Evolutionary conservation across 2,888 invertebrate species (phyloP).

Genomic region (Lochmaea capreae): DNA sequence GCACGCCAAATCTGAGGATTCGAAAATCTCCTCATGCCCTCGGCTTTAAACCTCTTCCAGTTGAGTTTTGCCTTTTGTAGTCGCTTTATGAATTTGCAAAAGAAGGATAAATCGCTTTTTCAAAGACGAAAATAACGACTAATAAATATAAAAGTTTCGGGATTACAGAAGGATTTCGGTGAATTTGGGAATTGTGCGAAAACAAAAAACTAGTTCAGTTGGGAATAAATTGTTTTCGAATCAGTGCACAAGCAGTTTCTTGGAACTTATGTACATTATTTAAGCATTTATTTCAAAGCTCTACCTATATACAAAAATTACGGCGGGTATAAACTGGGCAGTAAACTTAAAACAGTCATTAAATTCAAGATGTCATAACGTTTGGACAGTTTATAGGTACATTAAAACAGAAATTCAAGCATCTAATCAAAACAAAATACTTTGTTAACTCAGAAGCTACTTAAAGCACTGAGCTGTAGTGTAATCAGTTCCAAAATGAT

Average conservation of each 20-base stretch:
- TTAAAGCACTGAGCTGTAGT: no score
- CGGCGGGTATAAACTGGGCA: neutral
- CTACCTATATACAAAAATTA: neutral
- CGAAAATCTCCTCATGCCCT: constrained; percentile 65
- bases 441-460: no score
- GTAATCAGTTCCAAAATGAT: no score
- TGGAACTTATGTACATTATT: neutral
- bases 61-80: constrained; percentile 38
- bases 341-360: no score
- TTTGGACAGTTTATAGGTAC: no score
- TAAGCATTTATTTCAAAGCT: no score
- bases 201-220: constrained; percentile 5
- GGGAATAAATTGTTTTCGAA: neutral
- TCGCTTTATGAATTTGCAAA: constrained; percentile 38
- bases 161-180: constrained; percentile 23
- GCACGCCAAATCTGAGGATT: constrained; percentile 65
- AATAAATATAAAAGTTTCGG: constrained; percentile 30
- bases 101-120: constrained; percentile 35
- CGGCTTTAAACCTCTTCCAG: constrained; percentile 49
- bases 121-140: constrained; percentile 35
- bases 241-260: neutral
- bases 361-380: no score
- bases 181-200: constrained; percentile 18
- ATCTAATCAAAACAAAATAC: no score
- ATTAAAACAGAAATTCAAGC: no score